phyloP scores from a whole-genome alignment of 1,140 invertebrate species.

The Cydia amplana region DNA sequence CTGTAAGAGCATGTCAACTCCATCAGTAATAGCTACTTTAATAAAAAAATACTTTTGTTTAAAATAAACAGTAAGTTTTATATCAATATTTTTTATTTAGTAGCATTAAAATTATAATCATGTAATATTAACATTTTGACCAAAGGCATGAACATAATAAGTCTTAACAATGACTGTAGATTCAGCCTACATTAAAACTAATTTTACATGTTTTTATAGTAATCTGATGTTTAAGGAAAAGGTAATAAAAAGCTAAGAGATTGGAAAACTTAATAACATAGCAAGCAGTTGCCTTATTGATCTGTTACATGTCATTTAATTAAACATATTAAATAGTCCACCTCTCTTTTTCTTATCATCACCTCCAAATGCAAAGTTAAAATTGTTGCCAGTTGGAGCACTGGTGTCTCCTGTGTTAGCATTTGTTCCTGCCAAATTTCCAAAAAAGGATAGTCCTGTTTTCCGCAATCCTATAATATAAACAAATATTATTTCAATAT shows the following conservation, averaged over 20 bases:
- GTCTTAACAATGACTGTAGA: background rate
- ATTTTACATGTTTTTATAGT: constrained; percentile 10
- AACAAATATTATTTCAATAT: constrained; percentile 27
- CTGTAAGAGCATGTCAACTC: constrained; percentile 95
- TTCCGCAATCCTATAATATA: constrained; percentile 57
- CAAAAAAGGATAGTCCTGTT: constrained; percentile 63
- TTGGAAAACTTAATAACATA: constrained; percentile 5
- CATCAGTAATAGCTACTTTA: constrained; percentile 69
- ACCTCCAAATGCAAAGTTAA: constrained; percentile 65
- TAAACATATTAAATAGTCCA: constrained; percentile 70
- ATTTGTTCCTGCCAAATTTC: constrained; percentile 38
- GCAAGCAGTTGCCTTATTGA: constrained; percentile 4
- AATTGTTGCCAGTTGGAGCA: constrained; percentile 49
- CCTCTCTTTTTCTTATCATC: constrained; percentile 61
- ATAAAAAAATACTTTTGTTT: constrained; percentile 13
- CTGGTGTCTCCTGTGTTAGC: constrained; percentile 41
- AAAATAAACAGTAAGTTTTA: constrained; percentile 30
- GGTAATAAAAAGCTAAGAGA: background rate
- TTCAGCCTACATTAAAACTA: background rate
- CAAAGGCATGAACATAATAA: background rate
- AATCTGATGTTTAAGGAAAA: background rate
- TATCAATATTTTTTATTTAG: constrained; percentile 4
- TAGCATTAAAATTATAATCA: background rate
- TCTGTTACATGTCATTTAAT: constrained; percentile 39
- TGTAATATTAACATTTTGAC: constrained; percentile 11